These are phyloP conservation scores for Druceiella hillmani DNA, from an alignment of 2,888 invertebrate species.

Conservation along the genomic window DNA sequence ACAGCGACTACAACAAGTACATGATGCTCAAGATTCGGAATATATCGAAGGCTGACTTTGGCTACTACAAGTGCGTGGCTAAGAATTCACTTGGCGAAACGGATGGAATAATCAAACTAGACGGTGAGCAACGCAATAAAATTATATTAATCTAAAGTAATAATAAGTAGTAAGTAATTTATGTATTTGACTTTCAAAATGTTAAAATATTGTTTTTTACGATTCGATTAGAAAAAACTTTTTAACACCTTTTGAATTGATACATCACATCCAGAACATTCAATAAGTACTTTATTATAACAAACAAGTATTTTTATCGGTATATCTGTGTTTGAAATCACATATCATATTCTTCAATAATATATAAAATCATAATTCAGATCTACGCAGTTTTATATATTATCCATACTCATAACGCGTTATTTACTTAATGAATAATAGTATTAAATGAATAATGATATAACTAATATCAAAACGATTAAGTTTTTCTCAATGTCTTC, in stretches of 20 bases:
- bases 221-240: background rate
- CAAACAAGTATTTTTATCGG: too few species aligned
- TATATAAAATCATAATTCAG: too few species aligned
- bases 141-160: conserved; percentile 2
- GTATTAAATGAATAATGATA: too few species aligned
- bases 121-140: conserved; percentile 65
- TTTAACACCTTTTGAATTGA: conserved; percentile 5
- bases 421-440: too few species aligned
- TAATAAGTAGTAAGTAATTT: background rate
- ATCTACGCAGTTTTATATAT: too few species aligned
- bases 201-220: conserved; percentile 3
- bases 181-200: conserved; percentile 17
- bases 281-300: too few species aligned
- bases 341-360: too few species aligned
- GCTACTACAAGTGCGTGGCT: conserved; percentile 86
- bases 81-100: conserved; percentile 89
- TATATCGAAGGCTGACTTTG: conserved; percentile 76
- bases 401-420: too few species aligned
- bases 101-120: conserved; percentile 84
- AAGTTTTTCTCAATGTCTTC: too few species aligned
- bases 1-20: conserved; percentile 85
- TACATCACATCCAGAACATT: too few species aligned
- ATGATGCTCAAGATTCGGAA: conserved; percentile 89
- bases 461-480: too few species aligned
- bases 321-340: too few species aligned